Base-by-base conservation (phyloP, 2,888 invertebrate genomes). In the Hoplodrina blanda region DNA sequence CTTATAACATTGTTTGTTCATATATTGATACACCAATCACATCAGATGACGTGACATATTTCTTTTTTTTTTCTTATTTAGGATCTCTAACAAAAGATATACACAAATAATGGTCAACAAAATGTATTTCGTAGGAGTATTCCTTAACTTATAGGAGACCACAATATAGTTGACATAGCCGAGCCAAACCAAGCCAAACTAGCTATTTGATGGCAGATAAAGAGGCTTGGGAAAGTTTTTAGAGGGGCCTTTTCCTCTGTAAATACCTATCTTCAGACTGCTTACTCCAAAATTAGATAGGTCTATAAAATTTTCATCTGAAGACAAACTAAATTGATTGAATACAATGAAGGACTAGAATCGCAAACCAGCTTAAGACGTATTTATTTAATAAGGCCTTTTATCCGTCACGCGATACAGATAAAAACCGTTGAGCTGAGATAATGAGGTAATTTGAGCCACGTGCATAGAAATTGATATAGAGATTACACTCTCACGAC, bases 381-480 rank as follows among this genome's bases (percentile, higher is more conserved):
- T 60, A 62, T 60, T 53, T 73, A 73, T 60, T 53, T 66, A 73
- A 62, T 62, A 57, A 53, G 19, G 6, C n/a, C 11, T 59, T 52
- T 30, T 61, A 67, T 57, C 52, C 57, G 33, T 78, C 81, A 76
- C 76, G 78, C 66, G 54, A 67, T 70, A 69, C 19, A 62, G 80
- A 78, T 78, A 80, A 76, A 74, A 80, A 64, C 8, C 19, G 7
- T 41, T 62, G 41, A 49, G 30, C 49, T 56, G 52, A 64, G 57
- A 76, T 78, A 80, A 80, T 71, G 37, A 64, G 46, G 46, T 49
- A 30, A 68, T 68, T 66, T 53, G 4, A 65, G 66, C 65, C 80
- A 75, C 76, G 76, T 78, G 78, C 62, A 61, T 76, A 54, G 65
- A 62, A 68, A 70, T 76, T 67, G 60, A 67, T 67, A 63, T 44